phyloP scores from a whole-genome alignment of 2,888 invertebrate species.

The Sycophila texana region DNA sequence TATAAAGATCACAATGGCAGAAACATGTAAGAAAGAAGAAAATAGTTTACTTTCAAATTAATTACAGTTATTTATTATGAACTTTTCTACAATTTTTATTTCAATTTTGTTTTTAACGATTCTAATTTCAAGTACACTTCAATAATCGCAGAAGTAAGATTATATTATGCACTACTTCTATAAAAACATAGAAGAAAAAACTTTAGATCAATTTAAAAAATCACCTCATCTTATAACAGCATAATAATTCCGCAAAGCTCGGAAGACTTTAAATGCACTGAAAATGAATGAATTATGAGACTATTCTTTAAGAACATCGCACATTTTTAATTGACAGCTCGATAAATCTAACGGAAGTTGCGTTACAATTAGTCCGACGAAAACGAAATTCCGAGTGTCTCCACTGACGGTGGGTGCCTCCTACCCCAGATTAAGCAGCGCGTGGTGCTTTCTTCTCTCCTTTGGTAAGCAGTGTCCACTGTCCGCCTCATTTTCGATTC shows the following conservation, averaged over 20 bases:
- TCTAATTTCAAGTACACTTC: too few relatives aligned
- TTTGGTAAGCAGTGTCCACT: constrained; percentile 54
- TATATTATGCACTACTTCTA: neutral
- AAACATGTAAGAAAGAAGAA: too few relatives aligned
- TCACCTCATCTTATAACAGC: neutral
- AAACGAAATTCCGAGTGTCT: constrained; percentile 57
- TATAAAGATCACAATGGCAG: too few relatives aligned
- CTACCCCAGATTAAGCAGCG: constrained; percentile 59
- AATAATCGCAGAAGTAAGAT: too few relatives aligned
- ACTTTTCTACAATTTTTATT: too few relatives aligned
- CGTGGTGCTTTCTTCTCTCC: constrained; percentile 71
- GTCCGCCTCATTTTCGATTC: constrained; percentile 60
- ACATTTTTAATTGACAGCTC: neutral
- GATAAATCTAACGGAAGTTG: constrained; percentile 44
- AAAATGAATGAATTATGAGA: too few relatives aligned
- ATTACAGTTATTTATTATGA: too few relatives aligned
- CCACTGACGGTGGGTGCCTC: neutral
- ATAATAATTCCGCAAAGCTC: too few relatives aligned
- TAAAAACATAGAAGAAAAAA: neutral
- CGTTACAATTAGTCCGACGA: constrained; percentile 53
- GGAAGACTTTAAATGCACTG: too few relatives aligned
- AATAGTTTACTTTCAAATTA: too few relatives aligned
- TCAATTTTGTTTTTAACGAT: too few relatives aligned
- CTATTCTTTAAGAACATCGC: too few relatives aligned
- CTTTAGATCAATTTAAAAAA: neutral